These are phyloP conservation scores for Mus musculus DNA, from an alignment of 2,113 vertebrate genomes.

Conservation along the genomic window DNA sequence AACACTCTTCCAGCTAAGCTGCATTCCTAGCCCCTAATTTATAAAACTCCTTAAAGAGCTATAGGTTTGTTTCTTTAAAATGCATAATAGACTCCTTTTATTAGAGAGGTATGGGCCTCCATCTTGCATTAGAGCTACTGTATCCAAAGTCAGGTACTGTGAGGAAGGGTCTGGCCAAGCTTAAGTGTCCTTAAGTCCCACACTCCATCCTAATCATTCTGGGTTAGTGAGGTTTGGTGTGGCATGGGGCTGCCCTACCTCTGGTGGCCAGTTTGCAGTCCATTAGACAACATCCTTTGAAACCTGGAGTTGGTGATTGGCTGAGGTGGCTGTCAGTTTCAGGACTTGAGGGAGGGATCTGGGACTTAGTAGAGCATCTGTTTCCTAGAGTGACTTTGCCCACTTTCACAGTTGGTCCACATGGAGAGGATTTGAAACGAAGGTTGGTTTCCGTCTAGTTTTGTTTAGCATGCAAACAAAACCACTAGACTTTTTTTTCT, in stretches of 20 bases:
- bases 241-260: background rate
- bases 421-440: background rate
- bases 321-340: background rate
- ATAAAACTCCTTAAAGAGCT: background rate
- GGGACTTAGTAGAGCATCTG: background rate
- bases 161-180: background rate
- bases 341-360: background rate
- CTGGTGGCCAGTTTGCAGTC: background rate
- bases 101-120: background rate
- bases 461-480: background rate
- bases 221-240: background rate
- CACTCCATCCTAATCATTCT: background rate
- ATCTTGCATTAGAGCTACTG: background rate
- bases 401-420: background rate
- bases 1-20: background rate
- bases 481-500: background rate
- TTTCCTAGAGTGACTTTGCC: background rate
- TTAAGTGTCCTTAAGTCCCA: background rate
- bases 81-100: background rate
- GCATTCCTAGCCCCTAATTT: background rate
- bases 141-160: background rate
- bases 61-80: background rate
- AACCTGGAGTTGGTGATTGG: background rate
- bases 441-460: constrained; percentile 24
- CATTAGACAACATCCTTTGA: background rate